Percentiles rank a stretch among this genome's conserved stretches.
Conservation (phyloP, 2,888 invertebrate species). For the Tyria jacobaeae region DNA sequence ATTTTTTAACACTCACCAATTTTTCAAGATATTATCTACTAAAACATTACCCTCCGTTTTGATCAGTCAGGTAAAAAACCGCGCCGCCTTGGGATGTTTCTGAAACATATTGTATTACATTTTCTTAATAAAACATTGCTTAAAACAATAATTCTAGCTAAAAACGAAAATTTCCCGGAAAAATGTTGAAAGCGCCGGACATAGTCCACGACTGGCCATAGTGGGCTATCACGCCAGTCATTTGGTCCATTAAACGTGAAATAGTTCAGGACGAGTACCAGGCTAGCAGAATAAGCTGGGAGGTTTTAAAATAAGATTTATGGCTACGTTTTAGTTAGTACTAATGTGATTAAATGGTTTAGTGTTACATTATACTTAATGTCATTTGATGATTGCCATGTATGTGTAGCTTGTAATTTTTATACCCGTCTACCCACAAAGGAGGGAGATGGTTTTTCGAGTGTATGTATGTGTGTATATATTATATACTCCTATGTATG, state of each 20-base stretch:
- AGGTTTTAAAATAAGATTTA: conserved; percentile 75
- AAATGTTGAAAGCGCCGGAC: conserved; percentile 74
- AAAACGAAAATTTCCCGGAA: conserved; percentile 75
- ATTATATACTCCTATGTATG: too few relatives aligned
- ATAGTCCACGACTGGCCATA: conserved; percentile 67
- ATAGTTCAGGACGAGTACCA: conserved; percentile 65
- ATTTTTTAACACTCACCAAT: too few relatives aligned
- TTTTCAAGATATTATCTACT: too few relatives aligned
- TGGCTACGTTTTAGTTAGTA: conserved; percentile 30
- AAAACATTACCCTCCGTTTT: too few relatives aligned
- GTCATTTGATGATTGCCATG: neutral
- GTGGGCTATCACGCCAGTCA: conserved; percentile 75
- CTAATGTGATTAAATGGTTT: conserved; percentile 41
- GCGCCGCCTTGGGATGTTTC: too few relatives aligned
- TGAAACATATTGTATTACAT: conserved; percentile 19
- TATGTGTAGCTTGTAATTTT: too few relatives aligned
- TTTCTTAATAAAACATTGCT: conserved; percentile 39
- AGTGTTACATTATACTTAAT: neutral
- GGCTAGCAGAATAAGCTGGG: conserved; percentile 49
- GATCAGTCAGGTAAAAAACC: too few relatives aligned
- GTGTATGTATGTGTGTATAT: too few relatives aligned
- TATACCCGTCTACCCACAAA: too few relatives aligned
- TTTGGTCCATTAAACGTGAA: conserved; percentile 83
- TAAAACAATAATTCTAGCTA: conserved; percentile 70
- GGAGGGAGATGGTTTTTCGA: too few relatives aligned